These are phyloP conservation scores for Halesus radiatus DNA, from an alignment of 1,140 invertebrate species.

Conservation along the genomic window DNA sequence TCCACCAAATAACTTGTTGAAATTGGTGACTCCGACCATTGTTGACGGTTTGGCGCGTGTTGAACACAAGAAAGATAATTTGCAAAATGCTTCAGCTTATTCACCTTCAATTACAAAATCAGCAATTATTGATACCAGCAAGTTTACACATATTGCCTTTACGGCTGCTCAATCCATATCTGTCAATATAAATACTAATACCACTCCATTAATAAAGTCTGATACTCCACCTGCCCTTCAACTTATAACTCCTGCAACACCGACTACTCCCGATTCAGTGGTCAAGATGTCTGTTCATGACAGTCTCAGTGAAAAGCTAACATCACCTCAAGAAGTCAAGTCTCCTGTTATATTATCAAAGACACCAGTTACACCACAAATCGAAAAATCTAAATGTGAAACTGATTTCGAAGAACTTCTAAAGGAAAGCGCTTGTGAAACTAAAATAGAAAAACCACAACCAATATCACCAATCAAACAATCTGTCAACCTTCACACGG, in stretches of 20 bases:
- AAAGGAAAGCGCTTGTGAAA: conserved; percentile 69
- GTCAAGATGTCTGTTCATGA: not conserved
- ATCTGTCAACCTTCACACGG: not conserved
- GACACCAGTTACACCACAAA: not conserved
- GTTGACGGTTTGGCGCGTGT: conserved; percentile 2
- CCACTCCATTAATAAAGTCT: conserved; percentile 17
- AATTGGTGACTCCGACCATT: conserved; percentile 36
- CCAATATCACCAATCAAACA: conserved; percentile 37
- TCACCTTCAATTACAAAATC: conserved; percentile 6
- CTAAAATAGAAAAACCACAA: conserved; percentile 61
- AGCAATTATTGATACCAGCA: not conserved
- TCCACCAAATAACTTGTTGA: conserved; percentile 25
- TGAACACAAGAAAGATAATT: conserved; percentile 38
- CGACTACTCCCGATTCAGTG: not conserved
- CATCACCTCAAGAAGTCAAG: conserved; percentile 14
- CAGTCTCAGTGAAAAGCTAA: conserved; percentile 3
- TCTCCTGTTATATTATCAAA: not conserved
- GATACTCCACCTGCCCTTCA: conserved; percentile 40
- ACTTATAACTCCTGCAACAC: not conserved
- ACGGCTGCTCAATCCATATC: conserved; percentile 2
- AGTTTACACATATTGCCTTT: conserved; percentile 28
- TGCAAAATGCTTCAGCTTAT: not conserved
- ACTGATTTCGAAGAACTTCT: conserved; percentile 70
- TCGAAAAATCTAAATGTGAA: conserved; percentile 63
- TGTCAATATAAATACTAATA: conserved; percentile 40